phyloP scores from a whole-genome alignment of 37 sponge, comb jelly and placozoan species.

The Hormiphora californensis region DNA sequence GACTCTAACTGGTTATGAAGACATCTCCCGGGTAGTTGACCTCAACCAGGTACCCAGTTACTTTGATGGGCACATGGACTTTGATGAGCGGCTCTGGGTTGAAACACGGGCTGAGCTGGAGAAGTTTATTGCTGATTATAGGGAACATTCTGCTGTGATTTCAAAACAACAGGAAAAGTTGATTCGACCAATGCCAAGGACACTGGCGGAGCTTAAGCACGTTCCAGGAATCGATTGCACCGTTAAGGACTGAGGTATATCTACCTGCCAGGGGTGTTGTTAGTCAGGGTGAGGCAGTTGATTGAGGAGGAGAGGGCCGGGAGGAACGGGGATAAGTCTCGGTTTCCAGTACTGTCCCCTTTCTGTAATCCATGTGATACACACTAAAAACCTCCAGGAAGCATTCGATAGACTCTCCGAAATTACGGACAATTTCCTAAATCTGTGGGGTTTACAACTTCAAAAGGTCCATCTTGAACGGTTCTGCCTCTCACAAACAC shows the following conservation, averaged over 20 bases:
- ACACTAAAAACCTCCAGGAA: background rate
- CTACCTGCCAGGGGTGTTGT: background rate
- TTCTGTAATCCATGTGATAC: background rate
- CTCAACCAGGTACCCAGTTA: background rate
- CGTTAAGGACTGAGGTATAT: background rate
- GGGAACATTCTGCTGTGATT: background rate
- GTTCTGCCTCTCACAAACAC: background rate
- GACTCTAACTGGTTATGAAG: background rate
- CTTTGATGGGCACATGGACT: background rate
- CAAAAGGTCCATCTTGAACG: background rate
- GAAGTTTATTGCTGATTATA: background rate
- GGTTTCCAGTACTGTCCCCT: constrained; percentile 12
- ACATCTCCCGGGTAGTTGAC: background rate
- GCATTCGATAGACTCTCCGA: background rate
- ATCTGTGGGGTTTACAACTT: constrained; percentile 29
- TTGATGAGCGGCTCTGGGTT: constrained; percentile 3
- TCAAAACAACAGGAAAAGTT: background rate
- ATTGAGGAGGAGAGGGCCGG: too few relatives aligned
- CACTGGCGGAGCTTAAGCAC: background rate
- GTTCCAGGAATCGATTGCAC: background rate
- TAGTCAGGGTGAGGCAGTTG: background rate
- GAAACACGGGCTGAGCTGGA: background rate
- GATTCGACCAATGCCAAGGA: background rate
- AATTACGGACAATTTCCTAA: constrained; percentile 11
- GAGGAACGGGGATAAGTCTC: background rate